Percentiles rank a stretch among this genome's conserved stretches.
phyloP scores from a whole-genome alignment of 2,797 vertebrate genomes.

The Pteronotus mesoamericanus region DNA sequence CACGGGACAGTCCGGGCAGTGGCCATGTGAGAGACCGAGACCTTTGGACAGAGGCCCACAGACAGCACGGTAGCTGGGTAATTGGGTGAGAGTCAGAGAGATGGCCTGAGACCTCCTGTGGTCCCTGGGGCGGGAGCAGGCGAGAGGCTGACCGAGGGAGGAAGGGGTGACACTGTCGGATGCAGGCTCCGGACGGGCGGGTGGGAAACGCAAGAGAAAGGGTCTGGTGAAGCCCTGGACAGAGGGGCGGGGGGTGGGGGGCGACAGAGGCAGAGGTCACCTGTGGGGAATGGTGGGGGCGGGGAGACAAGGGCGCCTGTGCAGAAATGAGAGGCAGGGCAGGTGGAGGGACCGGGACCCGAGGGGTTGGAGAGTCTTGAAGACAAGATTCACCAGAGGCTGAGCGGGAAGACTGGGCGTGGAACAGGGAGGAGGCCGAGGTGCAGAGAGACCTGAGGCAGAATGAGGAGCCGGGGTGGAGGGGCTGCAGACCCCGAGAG shows the following conservation, averaged over 20 bases:
- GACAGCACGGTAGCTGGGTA: background rate
- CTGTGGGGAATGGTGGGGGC: background rate
- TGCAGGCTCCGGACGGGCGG: background rate
- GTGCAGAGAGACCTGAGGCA: background rate
- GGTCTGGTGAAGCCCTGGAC: background rate
- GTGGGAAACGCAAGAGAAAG: background rate
- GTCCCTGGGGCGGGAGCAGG: background rate
- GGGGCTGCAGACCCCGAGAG: too few species aligned
- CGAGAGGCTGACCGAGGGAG: background rate
- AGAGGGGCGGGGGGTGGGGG: background rate
- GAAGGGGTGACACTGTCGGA: background rate
- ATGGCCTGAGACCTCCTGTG: background rate
- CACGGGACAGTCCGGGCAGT: background rate
- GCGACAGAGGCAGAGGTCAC: background rate
- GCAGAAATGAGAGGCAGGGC: background rate
- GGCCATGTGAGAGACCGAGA: accelerated
- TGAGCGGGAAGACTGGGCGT: accelerated
- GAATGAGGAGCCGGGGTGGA: accelerated
- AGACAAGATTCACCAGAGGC: background rate
- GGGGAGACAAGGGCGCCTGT: background rate
- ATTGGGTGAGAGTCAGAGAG: too few species aligned
- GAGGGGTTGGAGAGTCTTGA: background rate
- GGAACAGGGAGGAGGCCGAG: background rate
- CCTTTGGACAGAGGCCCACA: background rate
- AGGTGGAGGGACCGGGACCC: background rate